Percentiles rank a stretch among this genome's conserved stretches.
Evolutionary conservation across 2,888 invertebrate species (phyloP).

Genomic region (Chrysodeixis includens): DNA sequence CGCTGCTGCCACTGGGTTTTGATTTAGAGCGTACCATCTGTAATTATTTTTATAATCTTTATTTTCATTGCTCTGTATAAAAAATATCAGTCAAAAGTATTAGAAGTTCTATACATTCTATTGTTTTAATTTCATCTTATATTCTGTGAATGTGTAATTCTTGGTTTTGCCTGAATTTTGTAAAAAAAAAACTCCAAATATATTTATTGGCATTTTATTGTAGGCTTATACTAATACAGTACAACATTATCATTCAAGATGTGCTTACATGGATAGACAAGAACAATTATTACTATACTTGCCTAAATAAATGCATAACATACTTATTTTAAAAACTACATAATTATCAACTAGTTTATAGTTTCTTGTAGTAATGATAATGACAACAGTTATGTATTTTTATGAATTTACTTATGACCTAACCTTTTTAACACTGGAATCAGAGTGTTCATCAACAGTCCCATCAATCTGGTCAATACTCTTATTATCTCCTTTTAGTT

Average conservation of each 20-base stretch:
- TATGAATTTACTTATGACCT: slow-evolving; percentile 63
- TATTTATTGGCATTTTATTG: slow-evolving; percentile 54
- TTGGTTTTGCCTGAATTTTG: slow-evolving; percentile 30
- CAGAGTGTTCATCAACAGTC: slow-evolving; percentile 63
- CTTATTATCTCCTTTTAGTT: slow-evolving; percentile 32
- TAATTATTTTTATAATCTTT: slow-evolving; percentile 66
- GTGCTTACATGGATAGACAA: slow-evolving; percentile 40
- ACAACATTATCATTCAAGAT: slow-evolving; percentile 30
- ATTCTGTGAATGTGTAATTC: slow-evolving; percentile 8
- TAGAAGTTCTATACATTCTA: not conserved
- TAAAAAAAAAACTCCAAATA: slow-evolving; percentile 57
- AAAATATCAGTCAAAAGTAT: slow-evolving; percentile 39
- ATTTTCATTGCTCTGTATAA: slow-evolving; percentile 18
- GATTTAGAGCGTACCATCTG: slow-evolving; percentile 86
- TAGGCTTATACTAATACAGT: slow-evolving; percentile 33
- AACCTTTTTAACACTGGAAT: slow-evolving; percentile 80
- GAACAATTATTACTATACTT: slow-evolving; percentile 11
- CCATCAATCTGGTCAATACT: slow-evolving; percentile 50
- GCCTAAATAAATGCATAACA: slow-evolving; percentile 38
- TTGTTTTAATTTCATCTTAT: not conserved
- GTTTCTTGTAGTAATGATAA: too few relatives aligned
- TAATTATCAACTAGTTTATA: too few relatives aligned
- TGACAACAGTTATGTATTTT: too few relatives aligned
- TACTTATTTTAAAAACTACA: slow-evolving; percentile 12
- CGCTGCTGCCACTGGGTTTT: slow-evolving; percentile 79